These are phyloP conservation scores for Enteromius trimaculatus DNA, from an alignment of 2,797 vertebrate species.

Conservation along the genomic window DNA sequence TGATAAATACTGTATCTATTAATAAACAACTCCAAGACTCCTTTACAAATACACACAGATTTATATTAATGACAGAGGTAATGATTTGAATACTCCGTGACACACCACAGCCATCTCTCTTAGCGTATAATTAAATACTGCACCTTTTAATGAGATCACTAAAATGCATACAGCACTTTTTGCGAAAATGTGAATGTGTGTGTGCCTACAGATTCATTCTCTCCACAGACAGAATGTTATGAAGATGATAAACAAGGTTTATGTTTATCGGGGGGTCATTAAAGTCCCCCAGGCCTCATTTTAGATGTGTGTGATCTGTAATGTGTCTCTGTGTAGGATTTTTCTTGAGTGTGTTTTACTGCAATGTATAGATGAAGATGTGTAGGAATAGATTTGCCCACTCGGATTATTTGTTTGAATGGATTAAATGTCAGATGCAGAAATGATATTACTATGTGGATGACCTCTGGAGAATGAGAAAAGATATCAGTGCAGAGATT, in stretches of 20 bases:
- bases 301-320: constrained; percentile 25
- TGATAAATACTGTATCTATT: background rate
- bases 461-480: constrained; percentile 53
- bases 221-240: constrained; percentile 24
- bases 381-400: constrained; percentile 19
- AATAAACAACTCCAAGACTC: background rate
- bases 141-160: constrained; percentile 21
- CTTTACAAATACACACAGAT: background rate
- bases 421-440: constrained; percentile 69
- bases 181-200: constrained; percentile 15
- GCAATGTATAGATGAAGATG: constrained; percentile 22
- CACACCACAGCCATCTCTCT: constrained; percentile 36
- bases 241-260: constrained; percentile 53
- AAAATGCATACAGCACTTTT: background rate
- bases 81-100: background rate
- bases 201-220: constrained; percentile 33
- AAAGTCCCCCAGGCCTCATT: constrained; percentile 49
- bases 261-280: constrained; percentile 44
- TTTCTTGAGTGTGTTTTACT: constrained; percentile 35
- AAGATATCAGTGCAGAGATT: constrained; percentile 43
- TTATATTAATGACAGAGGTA: constrained; percentile 22
- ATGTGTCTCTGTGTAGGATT: constrained; percentile 38
- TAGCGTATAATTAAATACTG: constrained; percentile 15
- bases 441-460: constrained; percentile 66
- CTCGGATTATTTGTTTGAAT: constrained; percentile 69